Base-by-base conservation (phyloP, 64 coral and sea anemone species). In the Platygyra sinensis region DNA sequence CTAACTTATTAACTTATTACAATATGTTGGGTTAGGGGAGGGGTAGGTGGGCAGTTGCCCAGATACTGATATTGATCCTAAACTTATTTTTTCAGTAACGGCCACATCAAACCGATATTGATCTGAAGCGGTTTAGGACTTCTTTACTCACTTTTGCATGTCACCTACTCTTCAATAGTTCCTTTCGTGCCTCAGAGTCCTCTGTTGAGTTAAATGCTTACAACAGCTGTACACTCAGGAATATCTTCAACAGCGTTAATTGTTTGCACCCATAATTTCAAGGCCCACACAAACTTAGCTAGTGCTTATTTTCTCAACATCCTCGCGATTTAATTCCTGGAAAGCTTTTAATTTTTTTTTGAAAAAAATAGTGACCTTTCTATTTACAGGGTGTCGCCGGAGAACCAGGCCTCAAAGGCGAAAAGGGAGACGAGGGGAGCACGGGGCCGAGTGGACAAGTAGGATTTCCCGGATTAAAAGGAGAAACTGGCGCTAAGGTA, bases 361-460 rank as follows among this genome's bases (percentile, higher is more conserved):
- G n/a, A n/a, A n/a, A 36, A 46, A 46, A 27, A 8, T 57, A 14
- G 10, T 69, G 22, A 11, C 25, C 22, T 69, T 69, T 69, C n/a
- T 6, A 6, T 8, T 24, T 69, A 50, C 63, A 85, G 81, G 81
- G 81, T 13, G 64, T 19, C 10, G 8, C 38, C 39, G 81, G 81
- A 25, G 62, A 38, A 50, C 65, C 50, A 42, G 81, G 81, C 2
- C 7, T 52, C 22, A 85, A 85, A 85, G 81, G 81, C 18, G 81
- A 71, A 27, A 85, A 85, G 0, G 81, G 81, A 25, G 63, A 71
- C 3, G 30, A 62, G 59, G 79, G 79, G 18, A n/a, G 16, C 14
- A 81, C 20, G 1, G 79, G 79, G 32, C 59, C 29, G 9, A 62
- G 59, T 61, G 79, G 79, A 39, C 25, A 81, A 17, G 15, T 28